phyloP scores from a whole-genome alignment of 2,797 vertebrate species.

The Acipenser oxyrinchus region DNA sequence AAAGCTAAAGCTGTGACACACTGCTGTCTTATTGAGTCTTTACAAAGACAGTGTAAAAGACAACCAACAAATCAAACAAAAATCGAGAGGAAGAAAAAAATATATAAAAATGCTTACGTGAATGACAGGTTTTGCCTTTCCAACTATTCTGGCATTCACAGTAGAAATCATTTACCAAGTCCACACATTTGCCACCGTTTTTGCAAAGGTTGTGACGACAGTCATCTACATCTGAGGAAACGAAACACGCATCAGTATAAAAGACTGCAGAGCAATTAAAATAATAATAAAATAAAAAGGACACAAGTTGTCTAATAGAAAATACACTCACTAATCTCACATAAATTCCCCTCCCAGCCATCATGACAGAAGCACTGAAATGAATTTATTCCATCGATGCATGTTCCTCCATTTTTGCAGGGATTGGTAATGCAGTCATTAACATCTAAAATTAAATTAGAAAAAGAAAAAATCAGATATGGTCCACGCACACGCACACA shows the following conservation, averaged over 20 bases:
- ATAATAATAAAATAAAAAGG: no score
- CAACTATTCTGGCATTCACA: constrained; percentile 81
- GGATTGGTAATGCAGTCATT: constrained; percentile 80
- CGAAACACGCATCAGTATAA: not conserved
- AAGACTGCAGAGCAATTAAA: not conserved
- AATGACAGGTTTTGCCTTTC: constrained; percentile 95
- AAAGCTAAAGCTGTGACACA: constrained; percentile 8
- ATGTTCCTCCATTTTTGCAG: constrained; percentile 85
- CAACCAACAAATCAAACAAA: constrained; percentile 21
- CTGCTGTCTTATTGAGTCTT: not conserved
- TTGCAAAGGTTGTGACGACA: constrained; percentile 81
- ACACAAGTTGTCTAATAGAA: no score
- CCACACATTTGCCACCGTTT: constrained; percentile 76
- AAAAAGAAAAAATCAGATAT: no score
- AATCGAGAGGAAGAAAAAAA: not conserved
- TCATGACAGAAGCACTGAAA: constrained; percentile 85
- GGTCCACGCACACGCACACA: not conserved
- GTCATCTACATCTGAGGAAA: constrained; percentile 77
- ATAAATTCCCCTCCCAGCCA: constrained; percentile 84
- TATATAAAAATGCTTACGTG: constrained; percentile 67
- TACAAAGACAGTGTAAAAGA: constrained; percentile 19
- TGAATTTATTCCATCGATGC: constrained; percentile 80
- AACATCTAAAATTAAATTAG: constrained; percentile 60
- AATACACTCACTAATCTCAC: constrained; percentile 79
- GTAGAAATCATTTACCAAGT: constrained; percentile 85